Percentiles rank a stretch among this genome's conserved stretches.
Evolutionary conservation across 2,113 vertebrate genomes (phyloP).

Genomic region (Tiliqua scincoides): DNA sequence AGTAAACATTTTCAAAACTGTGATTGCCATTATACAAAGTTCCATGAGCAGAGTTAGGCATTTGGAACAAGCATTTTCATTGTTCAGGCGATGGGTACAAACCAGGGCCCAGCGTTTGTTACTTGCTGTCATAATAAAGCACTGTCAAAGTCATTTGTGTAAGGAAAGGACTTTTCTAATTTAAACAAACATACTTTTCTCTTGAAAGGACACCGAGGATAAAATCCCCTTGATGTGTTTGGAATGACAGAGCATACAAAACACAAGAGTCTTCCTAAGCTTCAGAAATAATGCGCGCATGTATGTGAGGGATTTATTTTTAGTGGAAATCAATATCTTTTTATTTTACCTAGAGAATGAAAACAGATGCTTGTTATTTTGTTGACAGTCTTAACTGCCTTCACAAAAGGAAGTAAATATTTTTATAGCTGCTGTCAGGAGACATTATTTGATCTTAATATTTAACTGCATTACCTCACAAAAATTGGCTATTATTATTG

Average conservation of each 20-base stretch:
- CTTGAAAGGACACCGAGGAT: slow-evolving; percentile 12
- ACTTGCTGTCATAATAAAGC: neutral
- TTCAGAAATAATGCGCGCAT: slow-evolving; percentile 53
- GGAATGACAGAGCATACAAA: slow-evolving; percentile 47
- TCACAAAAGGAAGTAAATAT: slow-evolving; percentile 65
- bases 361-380: slow-evolving; percentile 59
- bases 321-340: slow-evolving; percentile 70
- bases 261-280: slow-evolving; percentile 40
- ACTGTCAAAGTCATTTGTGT: neutral
- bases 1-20: neutral
- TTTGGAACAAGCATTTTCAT: neutral
- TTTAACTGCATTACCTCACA: slow-evolving; percentile 68
- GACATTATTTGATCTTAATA: slow-evolving; percentile 69
- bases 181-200: neutral
- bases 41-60: neutral
- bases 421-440: slow-evolving; percentile 64
- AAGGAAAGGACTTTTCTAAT: neutral
- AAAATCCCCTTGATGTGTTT: slow-evolving; percentile 47
- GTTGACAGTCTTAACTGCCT: slow-evolving; percentile 55
- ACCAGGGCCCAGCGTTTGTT: neutral
- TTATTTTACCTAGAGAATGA: slow-evolving; percentile 62
- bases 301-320: slow-evolving; percentile 55
- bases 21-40: neutral
- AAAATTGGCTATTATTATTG: slow-evolving; percentile 59
- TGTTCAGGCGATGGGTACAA: neutral